Conservation (phyloP, 2,888 invertebrate genomes). For the Aspidiotus destructor region DNA sequence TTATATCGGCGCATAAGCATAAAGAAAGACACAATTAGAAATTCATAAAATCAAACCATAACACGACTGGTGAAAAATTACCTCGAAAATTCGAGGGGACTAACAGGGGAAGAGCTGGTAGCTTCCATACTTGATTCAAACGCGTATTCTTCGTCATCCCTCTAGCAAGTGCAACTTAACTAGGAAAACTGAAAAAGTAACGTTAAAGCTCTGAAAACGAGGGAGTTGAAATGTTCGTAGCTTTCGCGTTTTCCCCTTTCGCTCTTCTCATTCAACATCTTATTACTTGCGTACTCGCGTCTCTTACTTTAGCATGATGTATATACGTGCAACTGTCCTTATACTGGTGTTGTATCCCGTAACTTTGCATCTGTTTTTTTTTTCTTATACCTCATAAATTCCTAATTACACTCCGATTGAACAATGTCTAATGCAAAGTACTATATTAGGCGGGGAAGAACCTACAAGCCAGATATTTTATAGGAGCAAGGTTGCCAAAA, state of each 20-base stretch:
- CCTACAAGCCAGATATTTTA: no score
- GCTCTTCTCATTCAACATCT: slow-evolving; percentile 8
- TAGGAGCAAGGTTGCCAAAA: no score
- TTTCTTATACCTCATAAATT: no score
- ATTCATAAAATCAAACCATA: no score
- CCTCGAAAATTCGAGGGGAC: slow-evolving; percentile 31
- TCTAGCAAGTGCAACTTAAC: slow-evolving; percentile 31
- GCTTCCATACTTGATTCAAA: slow-evolving; percentile 29
- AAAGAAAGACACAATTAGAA: no score
- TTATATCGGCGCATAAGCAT: no score
- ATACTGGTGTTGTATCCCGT: no score
- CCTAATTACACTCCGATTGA: no score
- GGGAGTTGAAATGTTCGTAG: slow-evolving; percentile 22
- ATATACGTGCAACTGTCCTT: background rate
- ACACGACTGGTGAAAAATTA: slow-evolving; percentile 9
- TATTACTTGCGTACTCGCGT: slow-evolving; percentile 25
- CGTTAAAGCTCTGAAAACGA: slow-evolving; percentile 14
- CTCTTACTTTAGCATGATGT: slow-evolving; percentile 13
- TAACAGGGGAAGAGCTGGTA: slow-evolving; percentile 31
- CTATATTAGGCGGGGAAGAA: no score
- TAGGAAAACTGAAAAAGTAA: slow-evolving; percentile 30
- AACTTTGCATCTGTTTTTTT: no score
- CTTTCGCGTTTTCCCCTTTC: slow-evolving; percentile 24
- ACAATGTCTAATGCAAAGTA: no score
- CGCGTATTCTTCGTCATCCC: slow-evolving; percentile 29